Conservation (phyloP, 2,888 invertebrate genomes). For the Ferdinandea cuprea region DNA sequence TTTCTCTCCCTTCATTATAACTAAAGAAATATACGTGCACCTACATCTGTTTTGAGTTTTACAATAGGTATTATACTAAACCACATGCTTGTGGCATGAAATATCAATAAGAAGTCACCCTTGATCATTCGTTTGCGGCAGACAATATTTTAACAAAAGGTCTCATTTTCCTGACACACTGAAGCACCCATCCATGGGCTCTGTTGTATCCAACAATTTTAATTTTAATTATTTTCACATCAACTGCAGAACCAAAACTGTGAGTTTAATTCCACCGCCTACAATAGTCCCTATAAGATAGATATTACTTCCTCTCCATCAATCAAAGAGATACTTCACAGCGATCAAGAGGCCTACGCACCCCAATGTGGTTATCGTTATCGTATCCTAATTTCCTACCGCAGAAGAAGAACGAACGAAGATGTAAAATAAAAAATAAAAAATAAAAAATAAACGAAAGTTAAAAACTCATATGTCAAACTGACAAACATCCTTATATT, state of each 20-base stretch:
- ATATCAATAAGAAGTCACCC: not conserved
- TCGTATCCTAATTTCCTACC: not conserved
- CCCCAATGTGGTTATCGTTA: not conserved
- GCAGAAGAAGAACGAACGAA: not conserved
- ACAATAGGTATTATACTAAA: too few relatives aligned
- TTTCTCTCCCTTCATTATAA: too few relatives aligned
- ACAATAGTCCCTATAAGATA: conserved; percentile 7
- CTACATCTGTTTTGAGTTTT: too few relatives aligned
- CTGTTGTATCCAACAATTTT: conserved; percentile 10
- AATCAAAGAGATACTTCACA: conserved; percentile 34
- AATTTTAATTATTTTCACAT: conserved; percentile 49
- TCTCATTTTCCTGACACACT: not conserved
- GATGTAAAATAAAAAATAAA: not conserved
- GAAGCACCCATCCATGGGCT: too few relatives aligned
- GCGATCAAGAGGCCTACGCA: not conserved
- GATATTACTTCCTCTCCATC: conserved; percentile 40
- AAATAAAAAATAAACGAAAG: conserved; percentile 28
- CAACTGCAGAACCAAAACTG: conserved; percentile 37
- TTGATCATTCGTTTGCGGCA: not conserved
- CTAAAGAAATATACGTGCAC: too few relatives aligned
- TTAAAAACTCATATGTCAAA: conserved; percentile 62
- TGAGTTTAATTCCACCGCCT: conserved; percentile 39
- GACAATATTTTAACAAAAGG: not conserved
- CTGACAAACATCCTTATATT: conserved; percentile 61
- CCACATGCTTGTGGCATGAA: not conserved